Evolutionary conservation across 2,888 invertebrate species (phyloP).

Genomic region (Frankliniella fusca): DNA sequence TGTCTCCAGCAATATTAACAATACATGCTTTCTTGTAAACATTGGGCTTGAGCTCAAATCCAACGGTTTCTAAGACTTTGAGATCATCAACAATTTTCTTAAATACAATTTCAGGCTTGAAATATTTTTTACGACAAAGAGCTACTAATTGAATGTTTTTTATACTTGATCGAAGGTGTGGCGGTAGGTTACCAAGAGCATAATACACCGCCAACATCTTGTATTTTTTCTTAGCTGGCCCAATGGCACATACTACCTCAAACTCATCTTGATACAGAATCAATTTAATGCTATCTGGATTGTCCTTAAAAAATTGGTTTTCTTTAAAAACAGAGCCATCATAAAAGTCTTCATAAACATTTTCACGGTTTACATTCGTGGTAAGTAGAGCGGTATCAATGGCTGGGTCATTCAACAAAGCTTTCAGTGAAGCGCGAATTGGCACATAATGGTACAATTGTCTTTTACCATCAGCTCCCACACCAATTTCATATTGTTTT

Average conservation of each 20-base stretch:
- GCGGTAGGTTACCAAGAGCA: not conserved
- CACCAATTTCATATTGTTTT: not conserved
- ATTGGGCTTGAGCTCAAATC: not conserved
- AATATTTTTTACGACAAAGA: not conserved
- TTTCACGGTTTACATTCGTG: not conserved
- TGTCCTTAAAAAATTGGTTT: not conserved
- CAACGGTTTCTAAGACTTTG: not conserved
- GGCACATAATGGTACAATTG: not conserved
- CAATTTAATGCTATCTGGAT: not conserved
- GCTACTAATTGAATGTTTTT: not conserved
- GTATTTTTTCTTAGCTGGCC: not conserved
- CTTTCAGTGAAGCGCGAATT: not conserved
- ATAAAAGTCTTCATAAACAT: not conserved
- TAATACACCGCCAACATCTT: not conserved
- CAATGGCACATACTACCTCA: not conserved
- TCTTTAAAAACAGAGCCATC: not conserved
- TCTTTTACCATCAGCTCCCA: not conserved
- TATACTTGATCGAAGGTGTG: not conserved
- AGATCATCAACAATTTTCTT: too few relatives aligned
- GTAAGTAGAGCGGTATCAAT: too few relatives aligned
- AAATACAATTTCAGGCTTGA: not conserved
- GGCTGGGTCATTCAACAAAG: too few relatives aligned
- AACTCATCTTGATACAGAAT: not conserved
- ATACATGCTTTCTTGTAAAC: too few relatives aligned
- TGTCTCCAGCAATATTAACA: not conserved